phyloP scores from a whole-genome alignment of 1,140 invertebrate genomes.

The Coenobita brevimanus region DNA sequence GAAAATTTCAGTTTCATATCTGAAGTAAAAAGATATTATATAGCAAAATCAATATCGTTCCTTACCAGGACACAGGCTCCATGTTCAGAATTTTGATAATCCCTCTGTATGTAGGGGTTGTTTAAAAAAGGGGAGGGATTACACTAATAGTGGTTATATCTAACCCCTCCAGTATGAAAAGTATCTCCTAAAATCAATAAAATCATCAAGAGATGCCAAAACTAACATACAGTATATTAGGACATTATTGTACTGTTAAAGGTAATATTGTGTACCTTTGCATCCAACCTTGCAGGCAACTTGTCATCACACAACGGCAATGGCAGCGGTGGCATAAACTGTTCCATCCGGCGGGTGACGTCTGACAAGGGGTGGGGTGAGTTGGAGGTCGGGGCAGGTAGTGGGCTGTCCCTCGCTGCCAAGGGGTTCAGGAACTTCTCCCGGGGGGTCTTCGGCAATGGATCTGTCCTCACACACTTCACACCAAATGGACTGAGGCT shows the following conservation, averaged over 20 bases:
- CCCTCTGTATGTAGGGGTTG: no score
- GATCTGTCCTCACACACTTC: conserved; percentile 47
- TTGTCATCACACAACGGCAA: conserved; percentile 90
- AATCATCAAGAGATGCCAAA: no score
- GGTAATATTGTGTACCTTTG: no score
- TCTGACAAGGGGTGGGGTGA: conserved; percentile 90
- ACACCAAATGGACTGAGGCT: conserved; percentile 47
- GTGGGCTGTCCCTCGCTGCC: conserved; percentile 48
- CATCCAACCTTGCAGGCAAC: conserved; percentile 77
- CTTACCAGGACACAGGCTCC: no score
- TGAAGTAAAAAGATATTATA: background rate
- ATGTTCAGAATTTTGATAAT: no score
- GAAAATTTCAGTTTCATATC: background rate
- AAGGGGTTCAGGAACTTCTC: conserved; percentile 65
- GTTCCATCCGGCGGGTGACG: conserved; percentile 83
- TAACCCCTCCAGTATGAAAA: no score
- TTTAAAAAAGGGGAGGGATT: no score
- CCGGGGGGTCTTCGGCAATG: conserved; percentile 59
- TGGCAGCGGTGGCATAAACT: conserved; percentile 82
- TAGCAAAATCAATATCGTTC: no score
- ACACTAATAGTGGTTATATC: no score
- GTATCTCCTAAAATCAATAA: no score
- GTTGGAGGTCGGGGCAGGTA: conserved; percentile 77
- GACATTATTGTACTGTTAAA: no score
- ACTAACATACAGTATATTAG: no score